Evolutionary conservation across 2,888 invertebrate species (phyloP), one percentile per base, ranked within the genome.

Genomic region (Apodemia mormo): DNA sequence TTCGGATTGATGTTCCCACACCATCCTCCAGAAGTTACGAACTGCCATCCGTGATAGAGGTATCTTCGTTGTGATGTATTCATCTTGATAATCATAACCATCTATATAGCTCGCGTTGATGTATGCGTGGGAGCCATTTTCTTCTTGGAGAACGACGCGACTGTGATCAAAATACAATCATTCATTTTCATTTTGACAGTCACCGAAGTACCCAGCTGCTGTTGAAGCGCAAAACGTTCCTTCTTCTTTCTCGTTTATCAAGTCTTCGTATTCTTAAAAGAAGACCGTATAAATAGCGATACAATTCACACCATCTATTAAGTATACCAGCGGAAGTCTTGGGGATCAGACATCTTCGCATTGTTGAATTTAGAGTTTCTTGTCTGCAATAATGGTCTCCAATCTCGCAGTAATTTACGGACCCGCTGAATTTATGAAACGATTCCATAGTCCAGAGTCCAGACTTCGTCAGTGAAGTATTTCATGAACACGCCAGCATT

Each of bases 1-100:
- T 58, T 71, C 64, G 40, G 71, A 29, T 69, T 67, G 64, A 14
- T 65, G 64, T 6, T 71, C 68, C 71, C 71, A 68, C 2, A 71
- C 22, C 66, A 68, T 68, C 37, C 22, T 65, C 71, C 71, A 68
- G 29, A 71, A 71, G 22, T 68, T 66, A 58, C 9, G 12, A 33
- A 56, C 64, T 68, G 22, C 40, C 40, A 29, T 29, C 56, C 22
- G 30, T 58, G 69, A 69, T 29, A 12, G 5, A 65, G 65, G 69
- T 22, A 40, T 69, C 33, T 9, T 61, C 29, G 33, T 61, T 8
- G 29, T 29, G 29, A 61, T 61, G 10, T 61, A 61, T 3, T 58
- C 66, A 5, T 69, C 14, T 6, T 37, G 37, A 14, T 9, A 10
- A 43, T 69, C 29, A 52, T 66, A 69, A 5, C 61, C 66, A 29